phyloP scores from a whole-genome alignment of 2,797 vertebrate genomes.

The Coluber constrictor region DNA sequence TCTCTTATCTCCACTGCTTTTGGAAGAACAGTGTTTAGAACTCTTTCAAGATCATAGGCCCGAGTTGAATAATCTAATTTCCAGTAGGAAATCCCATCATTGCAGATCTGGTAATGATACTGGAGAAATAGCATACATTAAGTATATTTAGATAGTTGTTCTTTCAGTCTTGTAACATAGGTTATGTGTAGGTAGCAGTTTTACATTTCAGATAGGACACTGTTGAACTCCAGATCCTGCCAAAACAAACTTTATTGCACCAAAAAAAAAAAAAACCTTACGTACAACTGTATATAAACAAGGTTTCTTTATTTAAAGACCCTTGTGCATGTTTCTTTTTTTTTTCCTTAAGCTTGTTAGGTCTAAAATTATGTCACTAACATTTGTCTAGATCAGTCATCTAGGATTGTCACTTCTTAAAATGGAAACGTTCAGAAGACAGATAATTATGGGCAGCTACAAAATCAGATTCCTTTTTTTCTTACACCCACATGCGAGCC shows the following conservation, averaged over 20 bases:
- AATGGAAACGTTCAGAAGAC: constrained; percentile 68
- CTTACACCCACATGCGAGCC: constrained; percentile 54
- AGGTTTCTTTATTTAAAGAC: constrained; percentile 70
- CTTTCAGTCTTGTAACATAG: background rate
- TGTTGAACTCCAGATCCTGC: constrained; percentile 61
- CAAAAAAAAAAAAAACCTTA: constrained; percentile 64
- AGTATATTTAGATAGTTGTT: background rate
- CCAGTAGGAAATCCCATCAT: background rate
- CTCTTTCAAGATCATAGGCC: background rate
- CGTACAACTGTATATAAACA: constrained; percentile 78
- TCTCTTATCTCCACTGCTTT: background rate
- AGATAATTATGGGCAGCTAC: constrained; percentile 59
- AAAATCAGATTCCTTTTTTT: constrained; percentile 57
- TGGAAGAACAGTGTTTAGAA: background rate
- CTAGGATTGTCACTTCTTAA: constrained; percentile 75
- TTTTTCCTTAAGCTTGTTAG: constrained; percentile 65
- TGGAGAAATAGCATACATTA: background rate
- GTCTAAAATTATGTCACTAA: constrained; percentile 69
- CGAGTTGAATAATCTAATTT: background rate
- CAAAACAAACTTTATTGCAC: constrained; percentile 81
- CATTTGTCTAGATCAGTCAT: constrained; percentile 68
- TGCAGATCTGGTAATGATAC: background rate
- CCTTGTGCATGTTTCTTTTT: constrained; percentile 67
- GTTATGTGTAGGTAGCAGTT: background rate
- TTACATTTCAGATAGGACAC: background rate